Conservation (phyloP, 2,888 invertebrate species). For the Aphrophora alni region DNA sequence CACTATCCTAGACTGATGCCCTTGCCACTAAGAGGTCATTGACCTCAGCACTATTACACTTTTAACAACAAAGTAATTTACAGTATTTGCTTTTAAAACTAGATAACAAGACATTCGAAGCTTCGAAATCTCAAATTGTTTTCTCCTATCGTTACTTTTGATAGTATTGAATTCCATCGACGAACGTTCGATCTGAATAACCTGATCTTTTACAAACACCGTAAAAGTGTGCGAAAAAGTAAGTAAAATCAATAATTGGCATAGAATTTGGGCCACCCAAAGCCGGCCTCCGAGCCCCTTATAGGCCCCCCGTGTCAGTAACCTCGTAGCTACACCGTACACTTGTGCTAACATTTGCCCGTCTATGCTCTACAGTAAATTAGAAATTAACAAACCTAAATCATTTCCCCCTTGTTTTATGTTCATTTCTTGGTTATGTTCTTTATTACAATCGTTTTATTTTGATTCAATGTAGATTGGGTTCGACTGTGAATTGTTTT, state of each 20-base stretch:
- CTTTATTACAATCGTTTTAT: too few species aligned
- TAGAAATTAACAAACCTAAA: neutral
- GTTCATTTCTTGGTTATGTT: too few species aligned
- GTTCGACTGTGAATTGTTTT: too few species aligned
- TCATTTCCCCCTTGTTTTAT: neutral
- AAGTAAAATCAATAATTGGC: neutral
- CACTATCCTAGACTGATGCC: neutral
- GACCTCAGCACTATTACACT: neutral
- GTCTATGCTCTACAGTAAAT: neutral
- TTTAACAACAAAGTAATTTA: constrained; percentile 2
- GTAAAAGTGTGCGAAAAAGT: neutral
- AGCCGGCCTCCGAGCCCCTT: neutral
- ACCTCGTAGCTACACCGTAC: neutral
- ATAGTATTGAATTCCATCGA: neutral
- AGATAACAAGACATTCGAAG: neutral
- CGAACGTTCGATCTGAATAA: neutral
- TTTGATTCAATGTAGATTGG: too few species aligned
- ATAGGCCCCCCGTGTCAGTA: neutral
- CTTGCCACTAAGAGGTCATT: neutral
- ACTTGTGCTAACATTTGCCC: neutral
- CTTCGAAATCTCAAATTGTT: neutral
- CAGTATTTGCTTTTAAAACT: neutral
- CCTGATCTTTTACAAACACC: neutral
- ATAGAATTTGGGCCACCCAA: constrained; percentile 1
- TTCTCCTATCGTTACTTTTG: neutral